Conservation (phyloP, 2,797 vertebrate species). For the Ceyx erithaca region DNA sequence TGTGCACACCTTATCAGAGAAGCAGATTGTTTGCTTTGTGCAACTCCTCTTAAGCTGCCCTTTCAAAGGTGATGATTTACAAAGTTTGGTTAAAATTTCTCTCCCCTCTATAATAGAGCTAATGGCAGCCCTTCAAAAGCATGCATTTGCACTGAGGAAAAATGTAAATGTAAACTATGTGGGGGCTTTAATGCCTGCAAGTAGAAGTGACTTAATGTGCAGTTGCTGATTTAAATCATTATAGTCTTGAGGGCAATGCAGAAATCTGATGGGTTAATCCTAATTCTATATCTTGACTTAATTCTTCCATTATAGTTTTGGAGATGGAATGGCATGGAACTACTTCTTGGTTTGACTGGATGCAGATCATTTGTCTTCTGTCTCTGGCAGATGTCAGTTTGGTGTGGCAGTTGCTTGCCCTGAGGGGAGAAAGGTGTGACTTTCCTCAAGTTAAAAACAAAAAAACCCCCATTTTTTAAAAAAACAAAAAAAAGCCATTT, state of each 20-base stretch:
- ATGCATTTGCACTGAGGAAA: neutral
- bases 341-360: neutral
- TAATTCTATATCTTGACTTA: neutral
- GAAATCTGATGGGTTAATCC: neutral
- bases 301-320: neutral
- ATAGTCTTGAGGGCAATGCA: neutral
- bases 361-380: neutral
- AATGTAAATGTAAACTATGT: neutral
- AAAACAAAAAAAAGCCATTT: neutral
- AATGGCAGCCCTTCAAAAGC: neutral
- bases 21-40: neutral
- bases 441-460: neutral
- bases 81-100: conserved; percentile 20
- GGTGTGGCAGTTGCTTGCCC: neutral
- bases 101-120: neutral
- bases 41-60: neutral
- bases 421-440: neutral
- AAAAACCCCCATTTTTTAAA: neutral
- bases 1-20: neutral
- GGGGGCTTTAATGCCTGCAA: neutral
- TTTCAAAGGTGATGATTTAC: conserved; percentile 45
- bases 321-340: neutral
- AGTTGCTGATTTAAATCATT: neutral
- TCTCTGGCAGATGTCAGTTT: neutral
- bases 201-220: neutral